Conservation (phyloP, 2,888 invertebrate species). For the Oscheius sp. region DNA sequence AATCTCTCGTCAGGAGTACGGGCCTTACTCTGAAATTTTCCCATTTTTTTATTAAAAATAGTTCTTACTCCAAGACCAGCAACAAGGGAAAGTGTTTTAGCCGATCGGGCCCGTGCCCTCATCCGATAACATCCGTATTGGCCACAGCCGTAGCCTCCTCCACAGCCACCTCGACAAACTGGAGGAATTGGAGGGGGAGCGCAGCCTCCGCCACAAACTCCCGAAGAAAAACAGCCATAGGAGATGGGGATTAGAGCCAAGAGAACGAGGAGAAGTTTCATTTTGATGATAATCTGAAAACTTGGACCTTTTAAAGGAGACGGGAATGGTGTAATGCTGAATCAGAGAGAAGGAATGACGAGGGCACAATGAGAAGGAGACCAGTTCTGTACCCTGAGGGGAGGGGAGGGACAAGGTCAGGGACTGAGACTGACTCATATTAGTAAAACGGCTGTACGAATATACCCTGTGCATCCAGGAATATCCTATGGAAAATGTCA, state of each 20-base stretch:
- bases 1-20: conserved; percentile 68
- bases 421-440: not conserved
- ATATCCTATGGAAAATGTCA: too few relatives aligned
- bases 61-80: conserved; percentile 3
- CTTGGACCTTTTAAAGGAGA: not conserved
- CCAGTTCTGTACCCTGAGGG: not conserved
- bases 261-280: conserved; percentile 8
- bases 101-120: conserved; percentile 50
- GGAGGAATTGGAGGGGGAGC: conserved; percentile 65
- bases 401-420: not conserved
- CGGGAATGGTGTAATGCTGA: not conserved
- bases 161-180: conserved; percentile 53
- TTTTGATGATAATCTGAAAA: not conserved
- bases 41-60: not conserved
- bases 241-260: conserved; percentile 1
- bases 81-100: conserved; percentile 35
- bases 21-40: conserved; percentile 16
- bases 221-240: conserved; percentile 68
- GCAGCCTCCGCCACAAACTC: conserved; percentile 69
- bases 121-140: conserved; percentile 68
- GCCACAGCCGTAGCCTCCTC: conserved; percentile 62
- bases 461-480: too few relatives aligned
- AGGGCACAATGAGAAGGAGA: conserved; percentile 1
- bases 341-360: not conserved
- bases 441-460: too few relatives aligned